A percentile compares a stretch with the other conserved stretches of the same genome.
Conservation (phyloP, 2,888 invertebrate species). For the Drosophila suboccidentalis region DNA sequence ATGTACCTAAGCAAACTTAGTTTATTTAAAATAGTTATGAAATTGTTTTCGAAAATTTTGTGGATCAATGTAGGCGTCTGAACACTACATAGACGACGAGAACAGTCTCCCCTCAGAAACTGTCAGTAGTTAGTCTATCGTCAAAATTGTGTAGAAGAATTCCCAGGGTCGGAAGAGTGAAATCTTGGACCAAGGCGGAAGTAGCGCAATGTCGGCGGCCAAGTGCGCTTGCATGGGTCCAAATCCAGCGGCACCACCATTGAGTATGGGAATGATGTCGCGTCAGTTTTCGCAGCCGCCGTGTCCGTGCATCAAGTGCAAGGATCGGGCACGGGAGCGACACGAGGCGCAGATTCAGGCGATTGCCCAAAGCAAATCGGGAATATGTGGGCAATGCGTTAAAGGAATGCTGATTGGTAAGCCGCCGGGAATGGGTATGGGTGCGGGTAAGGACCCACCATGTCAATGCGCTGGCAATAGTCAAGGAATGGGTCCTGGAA, state of each 20-base stretch:
- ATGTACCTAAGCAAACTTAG: too few species aligned
- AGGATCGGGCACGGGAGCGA: constrained; percentile 7
- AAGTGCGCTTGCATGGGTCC: constrained; percentile 35
- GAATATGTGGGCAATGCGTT: constrained; percentile 26
- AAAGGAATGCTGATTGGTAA: constrained; percentile 10
- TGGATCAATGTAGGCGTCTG: constrained; percentile 34
- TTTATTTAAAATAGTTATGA: too few species aligned
- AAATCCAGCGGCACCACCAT: not conserved
- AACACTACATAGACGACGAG: too few species aligned
- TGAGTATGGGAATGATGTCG: constrained; percentile 23
- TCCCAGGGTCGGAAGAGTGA: not conserved
- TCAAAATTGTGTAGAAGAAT: constrained; percentile 24
- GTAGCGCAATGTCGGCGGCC: constrained; percentile 28
- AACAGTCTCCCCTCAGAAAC: constrained; percentile 4
- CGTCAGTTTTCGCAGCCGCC: constrained; percentile 10
- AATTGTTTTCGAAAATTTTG: not conserved
- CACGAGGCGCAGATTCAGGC: constrained; percentile 2
- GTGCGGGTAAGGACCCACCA: too few species aligned
- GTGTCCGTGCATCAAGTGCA: constrained; percentile 70
- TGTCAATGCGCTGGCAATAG: too few species aligned
- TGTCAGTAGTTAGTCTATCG: constrained; percentile 19
- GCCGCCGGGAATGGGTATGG: not conserved
- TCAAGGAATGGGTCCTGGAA: not conserved
- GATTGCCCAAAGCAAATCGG: constrained; percentile 4
- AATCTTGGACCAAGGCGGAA: constrained; percentile 2